Percentiles rank a stretch among this genome's conserved stretches.
phyloP scores from a whole-genome alignment of 2,888 invertebrate genomes.

The Rhagonycha lutea region DNA sequence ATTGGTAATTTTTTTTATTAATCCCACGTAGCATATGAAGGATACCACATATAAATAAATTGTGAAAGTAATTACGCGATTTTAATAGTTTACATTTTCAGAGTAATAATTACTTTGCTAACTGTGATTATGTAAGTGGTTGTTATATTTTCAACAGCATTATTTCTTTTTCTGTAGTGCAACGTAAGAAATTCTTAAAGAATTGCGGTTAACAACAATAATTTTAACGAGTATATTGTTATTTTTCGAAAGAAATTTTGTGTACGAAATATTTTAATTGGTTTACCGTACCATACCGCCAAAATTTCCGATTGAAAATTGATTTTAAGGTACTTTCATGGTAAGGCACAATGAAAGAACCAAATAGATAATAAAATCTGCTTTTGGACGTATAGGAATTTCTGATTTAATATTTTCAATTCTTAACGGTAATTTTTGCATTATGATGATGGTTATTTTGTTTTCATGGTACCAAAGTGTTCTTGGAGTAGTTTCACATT shows the following conservation, averaged over 20 bases:
- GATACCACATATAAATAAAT: not conserved
- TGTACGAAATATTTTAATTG: not conserved
- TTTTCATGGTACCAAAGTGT: not conserved
- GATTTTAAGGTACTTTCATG: too few relatives aligned
- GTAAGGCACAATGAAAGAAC: too few relatives aligned
- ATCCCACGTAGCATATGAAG: not conserved
- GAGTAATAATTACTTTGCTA: not conserved
- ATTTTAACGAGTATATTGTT: too few relatives aligned
- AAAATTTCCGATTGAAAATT: not conserved
- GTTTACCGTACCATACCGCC: not conserved
- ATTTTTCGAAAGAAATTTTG: not conserved
- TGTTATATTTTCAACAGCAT: not conserved
- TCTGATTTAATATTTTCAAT: too few relatives aligned
- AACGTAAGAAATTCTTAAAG: not conserved
- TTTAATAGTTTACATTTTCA: not conserved
- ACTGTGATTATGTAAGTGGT: not conserved
- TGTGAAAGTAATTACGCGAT: not conserved
- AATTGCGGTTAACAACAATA: too few relatives aligned
- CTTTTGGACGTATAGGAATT: too few relatives aligned
- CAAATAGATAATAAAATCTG: too few relatives aligned
- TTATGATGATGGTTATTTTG: not conserved
- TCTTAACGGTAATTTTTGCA: not conserved
- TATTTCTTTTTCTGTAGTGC: not conserved
- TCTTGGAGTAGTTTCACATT: not conserved
- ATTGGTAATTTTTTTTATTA: not conserved